Conservation (phyloP, 1,140 invertebrate species). For the Lepidotrigona ventralis region DNA sequence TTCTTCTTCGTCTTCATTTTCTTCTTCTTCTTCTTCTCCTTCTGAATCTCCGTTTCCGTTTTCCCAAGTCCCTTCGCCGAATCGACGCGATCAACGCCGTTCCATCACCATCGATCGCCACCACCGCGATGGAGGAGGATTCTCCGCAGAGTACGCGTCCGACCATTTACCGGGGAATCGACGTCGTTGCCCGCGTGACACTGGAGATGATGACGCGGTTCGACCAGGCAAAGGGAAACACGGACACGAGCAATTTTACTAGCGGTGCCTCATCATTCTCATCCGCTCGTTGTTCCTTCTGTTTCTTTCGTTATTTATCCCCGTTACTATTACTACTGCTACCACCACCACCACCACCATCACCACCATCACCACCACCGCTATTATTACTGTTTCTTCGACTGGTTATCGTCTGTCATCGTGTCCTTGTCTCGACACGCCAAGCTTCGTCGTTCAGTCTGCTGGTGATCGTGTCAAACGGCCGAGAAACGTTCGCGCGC, state of each 20-base stretch:
- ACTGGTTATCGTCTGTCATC: conserved; percentile 7
- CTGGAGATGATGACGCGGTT: background rate
- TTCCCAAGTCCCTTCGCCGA: background rate
- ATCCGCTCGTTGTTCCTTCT: conserved; percentile 40
- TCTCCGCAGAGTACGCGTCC: background rate
- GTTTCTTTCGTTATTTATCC: conserved; percentile 47
- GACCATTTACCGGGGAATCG: background rate
- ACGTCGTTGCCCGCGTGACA: background rate
- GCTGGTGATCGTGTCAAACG: background rate
- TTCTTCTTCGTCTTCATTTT: background rate
- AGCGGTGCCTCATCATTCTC: conserved; percentile 45
- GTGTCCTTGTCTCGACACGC: conserved; percentile 26
- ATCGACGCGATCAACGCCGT: background rate
- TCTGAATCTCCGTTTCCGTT: background rate
- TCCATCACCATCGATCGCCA: conserved; percentile 5
- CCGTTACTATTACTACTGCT: background rate
- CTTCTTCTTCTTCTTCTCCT: conserved; percentile 5
- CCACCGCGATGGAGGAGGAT: conserved; percentile 3
- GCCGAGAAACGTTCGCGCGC: conserved; percentile 28
- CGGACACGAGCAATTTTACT: conserved; percentile 21
- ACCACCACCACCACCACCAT: no score
- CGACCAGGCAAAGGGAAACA: conserved; percentile 17
- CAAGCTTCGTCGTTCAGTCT: conserved; percentile 10
- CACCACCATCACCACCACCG: background rate
- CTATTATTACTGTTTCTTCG: background rate